Base-by-base conservation (phyloP, 2,113 vertebrate genomes). In the Glaucomys volans region DNA sequence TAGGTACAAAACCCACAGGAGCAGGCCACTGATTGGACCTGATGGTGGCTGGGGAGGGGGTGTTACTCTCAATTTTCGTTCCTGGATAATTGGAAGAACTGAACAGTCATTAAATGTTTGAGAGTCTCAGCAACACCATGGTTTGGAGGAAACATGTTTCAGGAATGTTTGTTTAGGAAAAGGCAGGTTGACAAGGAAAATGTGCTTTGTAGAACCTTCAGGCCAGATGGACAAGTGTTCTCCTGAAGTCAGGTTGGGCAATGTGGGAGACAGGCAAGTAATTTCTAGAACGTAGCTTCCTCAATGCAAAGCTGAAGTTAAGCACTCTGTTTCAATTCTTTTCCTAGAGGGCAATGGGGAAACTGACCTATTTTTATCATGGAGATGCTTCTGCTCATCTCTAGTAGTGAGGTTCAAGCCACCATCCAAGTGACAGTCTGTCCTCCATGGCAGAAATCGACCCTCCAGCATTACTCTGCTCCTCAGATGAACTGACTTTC, bases 251-350 rank as follows among this genome's bases (percentile, higher is more conserved):
- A 8, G 24, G 18, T 18, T 30, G n/a, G 54, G 17, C 40, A 76
- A 32, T 2, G 1, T 20, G 47, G 16, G 18, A 72, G 40, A 17
- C 37, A 50, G 40, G 9, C 16, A 74, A 69, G 75, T 87, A 42
- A 92, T 91, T 93, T 84, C 52, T 52, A 50, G n/a, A 89, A 10
- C n/a, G 67, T 83, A 50, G 18, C 40, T 84, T 94, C 76, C 32
- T 81, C 77, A 69, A 30, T 69, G 59, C 8, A 67, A 88, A 87
- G 87, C 12, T 10, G 54, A 93, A 62, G 37, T 81, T 85, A 50
- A 76, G n/a, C 75, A 85, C 9, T 44, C 35, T 81, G 44, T 35
- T 95, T n/a, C 80, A 84, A 57, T 59, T 59, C 4, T 54, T 64
- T 59, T 26, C 32, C 62, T 37, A 59, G 8, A 81, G 8, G 91